phyloP scores from a whole-genome alignment of 2,888 invertebrate genomes.

The Trichacis sp. region DNA sequence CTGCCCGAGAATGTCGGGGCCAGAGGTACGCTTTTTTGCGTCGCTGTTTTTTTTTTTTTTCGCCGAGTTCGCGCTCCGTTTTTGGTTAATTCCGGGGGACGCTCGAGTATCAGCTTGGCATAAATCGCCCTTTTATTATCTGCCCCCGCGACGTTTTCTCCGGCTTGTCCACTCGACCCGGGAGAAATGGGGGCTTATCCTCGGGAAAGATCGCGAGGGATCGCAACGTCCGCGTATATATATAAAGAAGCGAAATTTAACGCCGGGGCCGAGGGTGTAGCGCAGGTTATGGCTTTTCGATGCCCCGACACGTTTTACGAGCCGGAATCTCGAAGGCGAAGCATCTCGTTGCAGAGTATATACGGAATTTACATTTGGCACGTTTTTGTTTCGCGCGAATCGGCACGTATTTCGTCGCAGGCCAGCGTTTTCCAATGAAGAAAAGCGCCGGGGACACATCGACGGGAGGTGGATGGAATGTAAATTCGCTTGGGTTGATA shows the following conservation, averaged over 20 bases:
- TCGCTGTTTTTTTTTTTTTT: conserved; percentile 2
- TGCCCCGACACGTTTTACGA: conserved; percentile 28
- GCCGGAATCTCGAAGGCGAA: conserved; percentile 6
- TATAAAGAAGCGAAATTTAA: conserved; percentile 22
- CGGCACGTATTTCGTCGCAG: neutral
- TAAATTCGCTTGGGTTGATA: neutral
- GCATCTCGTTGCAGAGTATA: neutral
- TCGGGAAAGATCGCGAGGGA: conserved; percentile 7
- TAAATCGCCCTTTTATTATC: conserved; percentile 24
- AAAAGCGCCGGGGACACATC: neutral
- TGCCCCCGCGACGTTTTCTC: conserved; percentile 5
- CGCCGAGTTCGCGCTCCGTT: conserved; percentile 30
- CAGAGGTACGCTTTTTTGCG: conserved; percentile 9
- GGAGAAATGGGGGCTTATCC: conserved; percentile 9
- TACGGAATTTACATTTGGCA: conserved; percentile 16
- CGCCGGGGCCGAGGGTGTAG: conserved; percentile 9
- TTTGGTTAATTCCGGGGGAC: conserved; percentile 48
- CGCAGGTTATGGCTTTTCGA: conserved; percentile 40
- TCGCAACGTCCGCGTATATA: conserved; percentile 1
- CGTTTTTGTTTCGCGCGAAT: conserved; percentile 8
- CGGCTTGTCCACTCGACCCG: conserved; percentile 10
- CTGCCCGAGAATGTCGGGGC: neutral
- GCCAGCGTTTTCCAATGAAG: neutral
- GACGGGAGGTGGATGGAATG: neutral
- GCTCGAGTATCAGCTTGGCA: conserved; percentile 32